Evolutionary conservation across 2,888 invertebrate genomes (phyloP), one percentile per base, ranked within the genome.

Genomic region (Callinectes sapidus): DNA sequence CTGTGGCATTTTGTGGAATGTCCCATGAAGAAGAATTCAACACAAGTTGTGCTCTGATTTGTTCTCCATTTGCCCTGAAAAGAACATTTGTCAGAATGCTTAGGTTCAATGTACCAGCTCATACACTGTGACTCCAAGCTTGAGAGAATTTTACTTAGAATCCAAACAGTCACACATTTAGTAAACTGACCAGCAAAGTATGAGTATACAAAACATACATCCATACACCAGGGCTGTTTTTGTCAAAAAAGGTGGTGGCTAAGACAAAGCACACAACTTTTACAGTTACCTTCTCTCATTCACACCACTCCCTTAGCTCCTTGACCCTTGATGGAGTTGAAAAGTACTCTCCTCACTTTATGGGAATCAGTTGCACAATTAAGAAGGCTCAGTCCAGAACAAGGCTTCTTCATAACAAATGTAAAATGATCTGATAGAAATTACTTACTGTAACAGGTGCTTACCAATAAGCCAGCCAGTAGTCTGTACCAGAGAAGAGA

Each of bases 401-500:
- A 48, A 48, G 8, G 8, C 8, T 48, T 10, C 48, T 48, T 8
- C 48, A 48, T 48, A 48, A 48, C 48, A 48, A 61, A 2, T 61
- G 28, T n/a, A 71, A 71, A 28, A 71, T 71, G 28, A 71, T 23
- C n/a, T 23, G 8, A 71, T 71, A 28, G 13, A 28, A n/a, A 10
- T 71, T n/a, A 28, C 13, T 13, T n/a, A 71, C 55, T 88, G 18
- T n/a, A 13, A 42, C 23, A 71, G n/a, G 48, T 39, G 91, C 93
- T 90, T 71, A 94, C 94, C 94, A 94, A 48, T 93, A 94, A 0
- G 94, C 93, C 2, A 94, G 92, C 93, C 93, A 94, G 42, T 92
- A 94, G 54, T 94, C 94, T 48, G 91, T 92, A 35, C 87, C 86
- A 8, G 93, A 92, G 61, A 90, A 94, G 91, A 94, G 90, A 32